Conservation (phyloP, 2,888 invertebrate species). For the Tachina grossa region DNA sequence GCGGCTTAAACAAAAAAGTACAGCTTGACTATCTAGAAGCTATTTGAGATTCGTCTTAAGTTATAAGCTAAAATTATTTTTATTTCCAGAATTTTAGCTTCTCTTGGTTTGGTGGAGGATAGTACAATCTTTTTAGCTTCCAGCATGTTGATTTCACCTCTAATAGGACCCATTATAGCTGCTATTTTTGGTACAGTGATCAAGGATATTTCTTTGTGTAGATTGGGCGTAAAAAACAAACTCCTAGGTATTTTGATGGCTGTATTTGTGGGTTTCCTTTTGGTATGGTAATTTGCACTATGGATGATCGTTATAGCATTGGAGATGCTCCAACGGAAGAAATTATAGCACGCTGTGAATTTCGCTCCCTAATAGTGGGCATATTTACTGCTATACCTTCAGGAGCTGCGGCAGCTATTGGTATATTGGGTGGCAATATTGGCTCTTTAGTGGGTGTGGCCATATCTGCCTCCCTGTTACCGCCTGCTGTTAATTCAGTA, state of each 20-base stretch:
- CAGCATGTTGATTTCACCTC: too few relatives aligned
- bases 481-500: conserved; percentile 91
- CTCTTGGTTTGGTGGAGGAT: too few relatives aligned
- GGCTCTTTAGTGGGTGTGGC: conserved; percentile 92
- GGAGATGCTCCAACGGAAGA: conserved; percentile 87
- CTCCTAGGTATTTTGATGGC: conserved; percentile 87
- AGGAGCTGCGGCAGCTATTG: conserved; percentile 90
- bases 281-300: conserved; percentile 85
- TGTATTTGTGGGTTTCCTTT: conserved; percentile 87
- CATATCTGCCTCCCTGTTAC: conserved; percentile 90
- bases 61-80: too few relatives aligned
- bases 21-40: too few relatives aligned
- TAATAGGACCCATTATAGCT: too few relatives aligned
- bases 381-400: conserved; percentile 89
- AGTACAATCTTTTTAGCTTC: too few relatives aligned
- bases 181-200: conserved; percentile 86
- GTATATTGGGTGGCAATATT: conserved; percentile 90
- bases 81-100: too few relatives aligned
- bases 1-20: too few relatives aligned
- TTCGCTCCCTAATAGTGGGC: conserved; percentile 88
- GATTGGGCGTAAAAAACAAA: conserved; percentile 87
- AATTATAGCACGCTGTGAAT: conserved; percentile 87
- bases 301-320: conserved; percentile 85
- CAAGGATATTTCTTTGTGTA: conserved; percentile 85
- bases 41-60: too few relatives aligned